Percentiles rank a stretch among this genome's conserved stretches.
phyloP scores from a whole-genome alignment of 2,113 vertebrate genomes.

The Seriola aureovittata region DNA sequence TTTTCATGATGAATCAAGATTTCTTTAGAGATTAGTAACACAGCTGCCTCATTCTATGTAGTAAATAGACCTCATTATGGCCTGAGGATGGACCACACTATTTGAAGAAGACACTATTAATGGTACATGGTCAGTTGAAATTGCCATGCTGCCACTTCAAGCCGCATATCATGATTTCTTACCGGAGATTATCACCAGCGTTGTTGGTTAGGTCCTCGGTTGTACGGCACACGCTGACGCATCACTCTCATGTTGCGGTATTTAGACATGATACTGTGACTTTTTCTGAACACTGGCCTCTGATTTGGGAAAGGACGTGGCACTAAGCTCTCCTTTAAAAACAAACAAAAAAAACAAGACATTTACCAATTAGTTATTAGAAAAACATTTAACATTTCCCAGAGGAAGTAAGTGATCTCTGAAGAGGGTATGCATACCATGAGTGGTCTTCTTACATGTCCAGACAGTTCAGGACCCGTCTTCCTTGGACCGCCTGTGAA shows the following conservation, averaged over 20 bases:
- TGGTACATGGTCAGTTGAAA: neutral
- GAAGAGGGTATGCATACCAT: constrained; percentile 72
- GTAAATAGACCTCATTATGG: too few relatives aligned
- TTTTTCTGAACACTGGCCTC: constrained; percentile 83
- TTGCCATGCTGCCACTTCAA: neutral
- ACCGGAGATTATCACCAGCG: constrained; percentile 74
- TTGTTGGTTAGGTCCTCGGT: constrained; percentile 74
- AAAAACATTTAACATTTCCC: neutral
- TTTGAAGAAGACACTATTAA: neutral
- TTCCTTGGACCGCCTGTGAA: constrained; percentile 65
- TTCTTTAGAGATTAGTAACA: neutral
- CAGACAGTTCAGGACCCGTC: constrained; percentile 52
- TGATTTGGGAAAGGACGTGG: constrained; percentile 78
- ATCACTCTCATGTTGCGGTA: constrained; percentile 85
- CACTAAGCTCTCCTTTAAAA: constrained; percentile 73
- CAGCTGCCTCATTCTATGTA: neutral
- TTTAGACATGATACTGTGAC: constrained; percentile 83
- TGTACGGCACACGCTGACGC: constrained; percentile 77
- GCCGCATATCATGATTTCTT: neutral
- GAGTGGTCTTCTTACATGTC: constrained; percentile 77
- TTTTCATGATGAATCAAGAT: neutral
- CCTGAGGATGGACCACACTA: too few relatives aligned
- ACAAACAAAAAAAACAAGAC: neutral
- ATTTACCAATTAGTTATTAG: neutral
- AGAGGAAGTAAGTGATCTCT: neutral